Conservation (phyloP, 2,888 invertebrate genomes). For the Dolomedes plantarius region DNA sequence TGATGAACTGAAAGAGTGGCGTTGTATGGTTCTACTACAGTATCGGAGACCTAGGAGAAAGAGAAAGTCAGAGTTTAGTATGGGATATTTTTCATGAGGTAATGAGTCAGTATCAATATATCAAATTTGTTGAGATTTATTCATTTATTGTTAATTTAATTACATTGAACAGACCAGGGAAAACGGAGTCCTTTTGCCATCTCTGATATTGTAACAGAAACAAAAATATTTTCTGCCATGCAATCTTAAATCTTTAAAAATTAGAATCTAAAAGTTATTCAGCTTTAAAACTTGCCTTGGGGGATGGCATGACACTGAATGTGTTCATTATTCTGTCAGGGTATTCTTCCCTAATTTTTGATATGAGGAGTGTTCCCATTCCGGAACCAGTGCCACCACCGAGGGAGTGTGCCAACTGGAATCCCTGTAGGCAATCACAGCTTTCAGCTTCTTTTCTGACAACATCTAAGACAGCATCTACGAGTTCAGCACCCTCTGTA, state of each 20-base stretch:
- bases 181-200: too few species aligned
- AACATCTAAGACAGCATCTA: constrained; percentile 79
- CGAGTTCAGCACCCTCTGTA: constrained; percentile 79
- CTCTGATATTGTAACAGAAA: too few species aligned
- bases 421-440: constrained; percentile 79
- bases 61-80: background rate
- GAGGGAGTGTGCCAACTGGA: constrained; percentile 78
- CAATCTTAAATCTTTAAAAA: too few species aligned
- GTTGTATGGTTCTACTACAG: constrained; percentile 81
- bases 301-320: constrained; percentile 85
- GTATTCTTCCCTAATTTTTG: constrained; percentile 91
- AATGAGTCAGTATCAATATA: too few species aligned
- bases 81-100: too few species aligned
- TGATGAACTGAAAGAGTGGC: constrained; percentile 91
- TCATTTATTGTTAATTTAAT: too few species aligned
- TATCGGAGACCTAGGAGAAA: constrained; percentile 82
- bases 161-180: too few species aligned
- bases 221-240: too few species aligned
- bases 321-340: constrained; percentile 82
- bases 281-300: constrained; percentile 82
- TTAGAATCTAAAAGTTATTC: too few species aligned
- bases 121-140: too few species aligned
- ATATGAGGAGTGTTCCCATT: constrained; percentile 79
- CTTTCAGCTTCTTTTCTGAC: constrained; percentile 79
- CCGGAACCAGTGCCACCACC: constrained; percentile 76